Percentiles rank a stretch among this genome's conserved stretches.
Conservation (phyloP, 2,797 vertebrate species). For the Notolabrus celidotus region DNA sequence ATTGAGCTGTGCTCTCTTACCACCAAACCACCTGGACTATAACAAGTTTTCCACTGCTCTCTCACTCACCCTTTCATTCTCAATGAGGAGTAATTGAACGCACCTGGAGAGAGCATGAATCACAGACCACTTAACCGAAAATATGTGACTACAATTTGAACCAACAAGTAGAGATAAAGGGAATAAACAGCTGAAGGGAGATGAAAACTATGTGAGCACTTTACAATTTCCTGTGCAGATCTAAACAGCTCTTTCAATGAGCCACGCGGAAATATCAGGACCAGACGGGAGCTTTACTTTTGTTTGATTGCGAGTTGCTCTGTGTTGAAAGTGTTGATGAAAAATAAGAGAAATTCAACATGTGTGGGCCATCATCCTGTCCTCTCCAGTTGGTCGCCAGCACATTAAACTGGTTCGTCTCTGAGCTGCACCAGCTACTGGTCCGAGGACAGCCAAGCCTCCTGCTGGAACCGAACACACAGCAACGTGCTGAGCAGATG, state of each 20-base stretch:
- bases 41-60: constrained; percentile 60
- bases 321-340: constrained; percentile 22
- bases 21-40: constrained; percentile 39
- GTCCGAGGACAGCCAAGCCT: constrained; percentile 20
- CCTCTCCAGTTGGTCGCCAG: constrained; percentile 21
- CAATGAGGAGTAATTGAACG: constrained; percentile 63
- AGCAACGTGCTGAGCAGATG: constrained; percentile 67
- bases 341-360: constrained; percentile 22
- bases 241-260: constrained; percentile 65
- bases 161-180: constrained; percentile 43
- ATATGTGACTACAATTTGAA: constrained; percentile 56
- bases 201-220: constrained; percentile 19
- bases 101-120: constrained; percentile 60
- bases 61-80: constrained; percentile 64
- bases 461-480: constrained; percentile 22
- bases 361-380: constrained; percentile 32
- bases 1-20: constrained; percentile 11
- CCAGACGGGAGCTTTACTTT: constrained; percentile 35
- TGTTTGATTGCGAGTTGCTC: constrained; percentile 19
- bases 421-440: constrained; percentile 36
- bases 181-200: constrained; percentile 56
- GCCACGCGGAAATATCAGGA: constrained; percentile 53
- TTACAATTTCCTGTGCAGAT: constrained; percentile 54
- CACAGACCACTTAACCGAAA: constrained; percentile 41
- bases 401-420: constrained; percentile 3